Evolutionary conservation across 1,140 invertebrate species (phyloP), one percentile per base, ranked within the genome.

Genomic region (Drosophila pandora): DNA sequence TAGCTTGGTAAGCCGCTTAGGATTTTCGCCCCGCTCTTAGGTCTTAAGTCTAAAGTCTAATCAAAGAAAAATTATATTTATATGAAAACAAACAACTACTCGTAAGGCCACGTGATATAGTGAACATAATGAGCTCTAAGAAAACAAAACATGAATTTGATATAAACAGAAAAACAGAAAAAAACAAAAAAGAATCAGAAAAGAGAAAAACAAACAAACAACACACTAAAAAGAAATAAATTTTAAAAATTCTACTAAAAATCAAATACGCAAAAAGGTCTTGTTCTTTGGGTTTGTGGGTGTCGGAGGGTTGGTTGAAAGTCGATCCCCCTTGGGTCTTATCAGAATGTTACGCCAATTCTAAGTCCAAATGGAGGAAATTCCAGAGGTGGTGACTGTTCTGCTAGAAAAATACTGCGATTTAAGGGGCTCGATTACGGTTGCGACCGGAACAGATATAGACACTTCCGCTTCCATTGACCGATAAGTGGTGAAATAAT

Each of bases 41-140:
- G 56, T 60, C 50, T 64, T 53, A 39, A 73, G 76, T 76, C 64
- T 47, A 76, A 76, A 71, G 56, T 60, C 49, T 63, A 81, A 76
- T 53, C 43, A 73, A 81, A 81, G 59, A 62, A 67, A 72, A 64
- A 60, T 52, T 70, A 53, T 60, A 71, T 56, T 60, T 59, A 69
- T 53, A 71, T 53, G 34, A 53, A 22, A 56, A 75, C 62, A 53
- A 49, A 49, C 63, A 59, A 41, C 53, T 84, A 84, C 55, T 87
- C 65, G 41, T 87, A 87, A 87, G 82, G 65, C 83, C 83, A 87
- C 83, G 82, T 87, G 82, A 87, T 87, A 87, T 87, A 87, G 82
- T 79, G 45, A 87, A 72, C 83, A 88, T 87, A 87, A 87, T 88
- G 70, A 87, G 83, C 64, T 87, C 78, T 85, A 87, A 87, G 82